These are phyloP conservation scores for Kryphioiulus occultus DNA, from an alignment of 2,888 invertebrate species.

Conservation along the genomic window DNA sequence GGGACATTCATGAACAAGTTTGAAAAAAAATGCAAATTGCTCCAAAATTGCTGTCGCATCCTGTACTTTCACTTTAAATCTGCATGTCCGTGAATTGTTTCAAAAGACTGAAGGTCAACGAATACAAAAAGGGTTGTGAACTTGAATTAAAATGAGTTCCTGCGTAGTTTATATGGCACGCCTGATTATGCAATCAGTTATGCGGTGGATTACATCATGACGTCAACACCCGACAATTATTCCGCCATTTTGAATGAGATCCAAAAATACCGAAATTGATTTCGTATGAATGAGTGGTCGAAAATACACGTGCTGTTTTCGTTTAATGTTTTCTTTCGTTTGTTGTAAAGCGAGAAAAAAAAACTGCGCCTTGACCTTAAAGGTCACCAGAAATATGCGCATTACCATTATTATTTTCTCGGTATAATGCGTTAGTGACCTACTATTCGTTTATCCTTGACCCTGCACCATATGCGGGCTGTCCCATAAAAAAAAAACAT, in stretches of 20 bases:
- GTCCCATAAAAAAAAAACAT: not conserved
- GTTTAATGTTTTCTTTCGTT: not conserved
- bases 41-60: constrained; percentile 2
- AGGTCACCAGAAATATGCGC: not conserved
- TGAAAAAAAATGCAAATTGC: not conserved
- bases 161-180: not conserved
- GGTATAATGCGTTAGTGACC: not conserved
- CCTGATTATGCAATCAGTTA: not conserved
- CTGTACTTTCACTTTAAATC: not conserved
- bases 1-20: not conserved
- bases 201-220: not conserved
- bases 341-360: not conserved
- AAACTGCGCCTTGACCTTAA: not conserved
- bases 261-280: not conserved
- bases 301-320: constrained; percentile 13
- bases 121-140: constrained; percentile 13
- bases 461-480: constrained; percentile 2
- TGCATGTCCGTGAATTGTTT: not conserved
- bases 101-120: not conserved
- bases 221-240: not conserved
- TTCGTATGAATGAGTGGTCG: constrained; percentile 3
- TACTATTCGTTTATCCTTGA: not conserved
- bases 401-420: constrained; percentile 1
- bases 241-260: not conserved
- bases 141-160: constrained; percentile 4